A percentile compares a stretch with the other conserved stretches of the same genome.
These are phyloP conservation scores for Tupiocoris notatus DNA, from an alignment of 2,888 invertebrate genomes.

Conservation along the genomic window DNA sequence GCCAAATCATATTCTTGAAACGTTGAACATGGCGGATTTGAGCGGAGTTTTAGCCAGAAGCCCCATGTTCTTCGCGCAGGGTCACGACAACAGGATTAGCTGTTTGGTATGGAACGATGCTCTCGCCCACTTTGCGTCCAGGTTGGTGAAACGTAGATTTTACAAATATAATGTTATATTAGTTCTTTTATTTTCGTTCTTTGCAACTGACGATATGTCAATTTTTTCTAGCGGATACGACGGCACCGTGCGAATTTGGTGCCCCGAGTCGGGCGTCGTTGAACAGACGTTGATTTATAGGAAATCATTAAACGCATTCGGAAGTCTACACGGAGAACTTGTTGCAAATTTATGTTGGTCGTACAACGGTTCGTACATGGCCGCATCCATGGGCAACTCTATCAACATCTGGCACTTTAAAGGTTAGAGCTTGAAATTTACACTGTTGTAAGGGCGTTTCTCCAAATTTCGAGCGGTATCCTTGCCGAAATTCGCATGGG, in stretches of 20 bases:
- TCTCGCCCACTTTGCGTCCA: conserved; percentile 58
- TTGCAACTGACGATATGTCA: neutral
- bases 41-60: conserved; percentile 55
- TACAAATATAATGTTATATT: too few relatives aligned
- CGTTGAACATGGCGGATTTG: conserved; percentile 58
- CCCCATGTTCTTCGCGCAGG: conserved; percentile 56
- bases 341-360: conserved; percentile 59
- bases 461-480: neutral
- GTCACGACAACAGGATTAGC: conserved; percentile 59
- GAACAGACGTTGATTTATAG: conserved; percentile 61
- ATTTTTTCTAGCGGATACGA: conserved; percentile 58
- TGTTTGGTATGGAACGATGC: conserved; percentile 56
- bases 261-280: conserved; percentile 55
- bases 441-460: neutral
- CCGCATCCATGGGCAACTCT: conserved; percentile 60
- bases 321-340: conserved; percentile 57
- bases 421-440: conserved; percentile 51
- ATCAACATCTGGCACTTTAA: conserved; percentile 61
- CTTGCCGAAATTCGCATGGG: too few relatives aligned
- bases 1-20: conserved; percentile 53
- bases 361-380: conserved; percentile 58
- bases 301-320: conserved; percentile 57
- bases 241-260: conserved; percentile 63
- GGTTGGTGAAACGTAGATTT: conserved; percentile 53
- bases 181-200: neutral